Evolutionary conservation across 2,888 invertebrate species (phyloP), one percentile per base, ranked within the genome.

Genomic region (Linyphia triangularis): DNA sequence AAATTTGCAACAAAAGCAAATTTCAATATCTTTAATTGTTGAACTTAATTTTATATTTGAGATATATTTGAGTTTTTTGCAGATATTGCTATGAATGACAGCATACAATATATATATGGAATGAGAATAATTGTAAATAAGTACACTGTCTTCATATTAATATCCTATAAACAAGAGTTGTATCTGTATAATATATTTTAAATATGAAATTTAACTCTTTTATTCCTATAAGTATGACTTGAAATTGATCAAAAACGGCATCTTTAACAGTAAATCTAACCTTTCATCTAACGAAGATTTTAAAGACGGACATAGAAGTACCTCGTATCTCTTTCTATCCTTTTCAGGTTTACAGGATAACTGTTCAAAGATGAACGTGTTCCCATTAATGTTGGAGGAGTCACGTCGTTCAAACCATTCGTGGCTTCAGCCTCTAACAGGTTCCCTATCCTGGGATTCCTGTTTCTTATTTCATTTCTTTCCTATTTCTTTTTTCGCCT

Each of bases 301-400:
- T 77, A 63, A 61, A 51, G 77, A 37, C 26, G 40, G 51, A 51
- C 16, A 61, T 10, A 61, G 37, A 61, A 77, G 77, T 37, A 63
- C 61, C 63, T 28, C 77, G 61, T 63, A 77, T 77, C 63, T 63
- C 61, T 77, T 63, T 26, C 63, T n/a, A 51, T 57, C 57, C 19
- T 70, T 69, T 37, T 63, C 43, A 43, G 72, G 82, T 72, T 82
- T 82, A 72, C 70, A 61, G 82, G 82, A 82, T 82, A 72, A 72
- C 82, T 63, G 82, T 61, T 82, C 82, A 72, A 82, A 82, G 82
- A 82, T 82, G 72, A 72, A 82, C 82, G 82, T 82, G 82, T 82
- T 82, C 72, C 82, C 82, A 82, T 82, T 82, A 82, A 82, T 40
- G 72, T 33, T 61, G 24, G 72, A 24, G 43, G 43, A 72, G 70